These are phyloP conservation scores for Ctenoplectra terminalis DNA, from an alignment of 1,140 invertebrate genomes.

Conservation along the genomic window DNA sequence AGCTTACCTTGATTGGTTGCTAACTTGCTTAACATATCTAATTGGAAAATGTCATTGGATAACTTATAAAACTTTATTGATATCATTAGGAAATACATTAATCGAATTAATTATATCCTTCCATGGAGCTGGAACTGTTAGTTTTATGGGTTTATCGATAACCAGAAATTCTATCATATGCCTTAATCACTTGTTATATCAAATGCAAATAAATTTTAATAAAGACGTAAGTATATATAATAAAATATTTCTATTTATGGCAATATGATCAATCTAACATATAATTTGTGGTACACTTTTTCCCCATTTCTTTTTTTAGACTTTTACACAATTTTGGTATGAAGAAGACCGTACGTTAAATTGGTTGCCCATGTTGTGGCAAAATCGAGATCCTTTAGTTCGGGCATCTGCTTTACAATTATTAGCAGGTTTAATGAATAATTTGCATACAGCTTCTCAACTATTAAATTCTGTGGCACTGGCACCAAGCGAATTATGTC, in stretches of 20 bases:
- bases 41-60: conserved; percentile 82
- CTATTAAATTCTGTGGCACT: conserved; percentile 76
- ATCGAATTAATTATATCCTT: conserved; percentile 83
- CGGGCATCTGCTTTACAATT: conserved; percentile 83
- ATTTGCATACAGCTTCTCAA: conserved; percentile 75
- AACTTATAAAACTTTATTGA: conserved; percentile 71
- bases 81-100: conserved; percentile 74
- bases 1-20: conserved; percentile 83
- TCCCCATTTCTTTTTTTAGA: conserved; percentile 58
- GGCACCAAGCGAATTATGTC: conserved; percentile 73
- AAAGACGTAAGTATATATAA: conserved; percentile 74
- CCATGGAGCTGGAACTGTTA: conserved; percentile 81
- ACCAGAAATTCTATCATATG: conserved; percentile 83
- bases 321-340: conserved; percentile 76
- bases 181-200: conserved; percentile 83
- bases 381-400: conserved; percentile 83
- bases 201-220: conserved; percentile 81
- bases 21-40: conserved; percentile 82
- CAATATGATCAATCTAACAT: not conserved
- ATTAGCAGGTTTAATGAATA: conserved; percentile 79
- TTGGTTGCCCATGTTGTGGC: conserved; percentile 81
- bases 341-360: conserved; percentile 73
- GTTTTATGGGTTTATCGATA: conserved; percentile 84
- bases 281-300: not conserved
- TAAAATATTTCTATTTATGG: not conserved